Percentiles rank a stretch among this genome's conserved stretches.
These are phyloP conservation scores for Ischnus inquisitorius DNA, from an alignment of 2,888 invertebrate genomes.

Conservation along the genomic window DNA sequence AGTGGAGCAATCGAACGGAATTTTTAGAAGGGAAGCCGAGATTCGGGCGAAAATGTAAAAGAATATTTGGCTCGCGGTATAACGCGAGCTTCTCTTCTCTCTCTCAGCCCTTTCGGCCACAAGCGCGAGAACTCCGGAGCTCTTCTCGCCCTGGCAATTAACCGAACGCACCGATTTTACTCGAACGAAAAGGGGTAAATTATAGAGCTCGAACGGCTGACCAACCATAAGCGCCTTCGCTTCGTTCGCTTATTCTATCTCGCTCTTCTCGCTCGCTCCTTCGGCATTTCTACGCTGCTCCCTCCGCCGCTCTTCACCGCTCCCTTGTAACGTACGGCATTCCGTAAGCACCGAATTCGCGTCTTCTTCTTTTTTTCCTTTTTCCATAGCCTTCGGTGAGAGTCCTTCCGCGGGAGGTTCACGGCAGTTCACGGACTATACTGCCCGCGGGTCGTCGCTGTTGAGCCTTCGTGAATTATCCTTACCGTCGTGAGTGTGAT, in stretches of 20 bases:
- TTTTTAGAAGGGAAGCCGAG: neutral
- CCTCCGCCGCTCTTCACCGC: slow-evolving; percentile 67
- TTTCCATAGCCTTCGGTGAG: slow-evolving; percentile 31
- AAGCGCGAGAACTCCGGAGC: slow-evolving; percentile 37
- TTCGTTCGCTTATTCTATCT: slow-evolving; percentile 52
- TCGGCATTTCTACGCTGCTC: slow-evolving; percentile 23
- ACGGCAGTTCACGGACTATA: slow-evolving; percentile 22
- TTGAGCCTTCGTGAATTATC: slow-evolving; percentile 64
- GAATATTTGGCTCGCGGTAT: neutral
- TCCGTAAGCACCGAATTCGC: slow-evolving; percentile 63
- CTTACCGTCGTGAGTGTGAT: slow-evolving; percentile 28
- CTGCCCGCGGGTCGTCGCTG: neutral
- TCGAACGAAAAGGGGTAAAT: slow-evolving; percentile 80
- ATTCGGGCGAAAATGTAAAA: neutral
- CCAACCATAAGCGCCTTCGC: slow-evolving; percentile 61
- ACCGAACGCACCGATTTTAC: slow-evolving; percentile 79
- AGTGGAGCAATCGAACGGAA: neutral
- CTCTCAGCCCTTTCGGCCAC: slow-evolving; percentile 16
- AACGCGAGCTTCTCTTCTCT: slow-evolving; percentile 1
- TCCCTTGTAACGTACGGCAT: slow-evolving; percentile 42
- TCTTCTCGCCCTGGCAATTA: slow-evolving; percentile 78
- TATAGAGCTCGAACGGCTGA: slow-evolving; percentile 75
- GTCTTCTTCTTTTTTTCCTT: slow-evolving; percentile 48
- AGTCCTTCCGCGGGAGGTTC: slow-evolving; percentile 36
- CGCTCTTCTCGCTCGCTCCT: slow-evolving; percentile 49